Evolutionary conservation across 2,113 vertebrate species (phyloP).

Genomic region (Xerus inauris): DNA sequence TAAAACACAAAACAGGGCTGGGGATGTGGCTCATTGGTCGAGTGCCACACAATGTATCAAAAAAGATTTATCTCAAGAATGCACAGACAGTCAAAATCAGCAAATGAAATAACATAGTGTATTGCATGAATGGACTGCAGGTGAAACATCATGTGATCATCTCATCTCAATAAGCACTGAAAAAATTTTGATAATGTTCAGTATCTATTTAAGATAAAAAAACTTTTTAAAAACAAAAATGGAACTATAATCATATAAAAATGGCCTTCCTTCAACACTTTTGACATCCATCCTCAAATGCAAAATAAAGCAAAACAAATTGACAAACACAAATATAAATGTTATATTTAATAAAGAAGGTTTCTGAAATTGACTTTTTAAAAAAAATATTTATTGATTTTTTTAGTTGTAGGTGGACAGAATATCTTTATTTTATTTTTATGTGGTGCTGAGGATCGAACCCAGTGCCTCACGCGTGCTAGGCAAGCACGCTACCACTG

Average conservation of each 20-base stretch:
- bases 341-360: not conserved
- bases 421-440: too few species aligned
- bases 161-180: not conserved
- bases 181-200: not conserved
- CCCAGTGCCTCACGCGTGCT: too few species aligned
- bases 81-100: not conserved
- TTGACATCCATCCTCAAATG: not conserved
- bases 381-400: too few species aligned
- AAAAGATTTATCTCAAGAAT: conserved; percentile 45
- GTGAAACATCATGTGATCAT: not conserved
- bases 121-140: not conserved
- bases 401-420: too few species aligned
- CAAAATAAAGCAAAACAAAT: conserved; percentile 11
- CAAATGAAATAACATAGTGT: not conserved
- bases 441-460: too few species aligned
- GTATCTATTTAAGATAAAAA: not conserved
- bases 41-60: not conserved
- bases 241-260: not conserved
- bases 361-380: not conserved
- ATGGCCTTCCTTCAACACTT: not conserved
- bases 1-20: too few species aligned
- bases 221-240: not conserved
- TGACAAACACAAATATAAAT: not conserved
- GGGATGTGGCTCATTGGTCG: too few species aligned
- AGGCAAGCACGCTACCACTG: too few species aligned